phyloP scores from a whole-genome alignment of 2,797 vertebrate genomes.

The Leuciscus waleckii region DNA sequence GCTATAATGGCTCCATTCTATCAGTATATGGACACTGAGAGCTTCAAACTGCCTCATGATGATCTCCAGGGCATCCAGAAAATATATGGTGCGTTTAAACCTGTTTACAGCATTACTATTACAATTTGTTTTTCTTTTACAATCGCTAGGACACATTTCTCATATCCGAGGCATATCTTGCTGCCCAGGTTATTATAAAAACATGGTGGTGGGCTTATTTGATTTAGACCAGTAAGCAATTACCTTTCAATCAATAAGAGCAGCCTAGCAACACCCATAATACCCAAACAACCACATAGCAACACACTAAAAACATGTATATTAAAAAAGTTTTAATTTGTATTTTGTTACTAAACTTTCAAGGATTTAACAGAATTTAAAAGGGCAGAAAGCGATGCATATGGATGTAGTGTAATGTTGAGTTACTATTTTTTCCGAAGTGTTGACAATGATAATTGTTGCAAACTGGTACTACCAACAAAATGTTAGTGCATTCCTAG shows the following conservation, averaged over 20 bases:
- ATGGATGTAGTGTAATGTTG: too few relatives aligned
- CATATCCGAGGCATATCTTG: too few relatives aligned
- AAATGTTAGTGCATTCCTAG: too few relatives aligned
- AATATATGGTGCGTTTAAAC: conserved; percentile 77
- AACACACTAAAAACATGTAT: neutral
- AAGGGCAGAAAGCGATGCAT: too few relatives aligned
- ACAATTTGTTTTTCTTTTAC: neutral
- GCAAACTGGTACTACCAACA: too few relatives aligned
- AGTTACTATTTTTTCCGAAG: too few relatives aligned
- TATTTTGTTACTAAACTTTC: too few relatives aligned
- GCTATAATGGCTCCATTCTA: conserved; percentile 90
- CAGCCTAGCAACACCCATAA: neutral
- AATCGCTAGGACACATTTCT: neutral
- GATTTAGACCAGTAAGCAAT: neutral
- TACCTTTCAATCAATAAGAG: neutral
- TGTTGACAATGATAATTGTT: too few relatives aligned
- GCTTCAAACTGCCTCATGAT: conserved; percentile 87
- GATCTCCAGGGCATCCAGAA: conserved; percentile 88
- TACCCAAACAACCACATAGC: neutral
- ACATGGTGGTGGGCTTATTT: neutral
- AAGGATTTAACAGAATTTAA: too few relatives aligned
- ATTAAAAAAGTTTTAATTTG: neutral
- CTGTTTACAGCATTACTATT: neutral
- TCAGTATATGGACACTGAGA: conserved; percentile 86
- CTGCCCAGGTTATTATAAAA: too few relatives aligned